Base-by-base conservation (phyloP, 2,797 vertebrate genomes). In the Silurus aristotelis region DNA sequence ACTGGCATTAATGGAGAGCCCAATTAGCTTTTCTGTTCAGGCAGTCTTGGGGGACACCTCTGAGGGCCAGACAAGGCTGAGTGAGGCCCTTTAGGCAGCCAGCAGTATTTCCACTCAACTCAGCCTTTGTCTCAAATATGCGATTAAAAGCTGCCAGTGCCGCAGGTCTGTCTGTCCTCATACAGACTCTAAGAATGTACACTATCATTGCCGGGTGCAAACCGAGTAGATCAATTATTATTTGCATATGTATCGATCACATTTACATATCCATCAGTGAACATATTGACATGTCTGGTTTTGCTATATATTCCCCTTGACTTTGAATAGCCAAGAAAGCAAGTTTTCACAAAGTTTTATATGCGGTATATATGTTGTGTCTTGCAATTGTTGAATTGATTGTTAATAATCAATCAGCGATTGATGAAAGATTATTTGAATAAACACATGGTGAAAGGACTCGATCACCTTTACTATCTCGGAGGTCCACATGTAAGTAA, bases 11-110 rank as follows among this genome's bases (percentile, higher is more conserved):
- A 94, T 94, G 91, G 92, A 92, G 92, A 92, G 92, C 91, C 94
- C 94, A 95, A 95, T 95, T 95, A 95, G 92, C 46, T 86, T 93
- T 93, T 94, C 91, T 93, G 92, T 89, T 89, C 89, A 93, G 92
- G 93, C 92, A 89, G 84, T 90, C 77, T 87, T 48, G 63, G 63
- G 80, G 84, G 89, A 89, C 85, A 89, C 87, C 86, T 88, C 86
- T 82, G 90, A 92, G 92, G 92, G 90, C 92, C 93, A 87, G 77
- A 91, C 87, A 70, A 92, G 93, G 92, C 93, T 93, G 92, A 73
- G 85, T 90, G 92, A 92, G 92, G 93, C 94, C 94, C 92, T 89
- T 52, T 1, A 92, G 93, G 93, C 91, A 94, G 90, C 90, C 84
- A 86, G 88, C 66, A 92, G 91, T 93, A 93, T 94, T 91, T 92